Base-by-base conservation (phyloP, 2,888 invertebrate species). In the Liodrosophila aerea region DNA sequence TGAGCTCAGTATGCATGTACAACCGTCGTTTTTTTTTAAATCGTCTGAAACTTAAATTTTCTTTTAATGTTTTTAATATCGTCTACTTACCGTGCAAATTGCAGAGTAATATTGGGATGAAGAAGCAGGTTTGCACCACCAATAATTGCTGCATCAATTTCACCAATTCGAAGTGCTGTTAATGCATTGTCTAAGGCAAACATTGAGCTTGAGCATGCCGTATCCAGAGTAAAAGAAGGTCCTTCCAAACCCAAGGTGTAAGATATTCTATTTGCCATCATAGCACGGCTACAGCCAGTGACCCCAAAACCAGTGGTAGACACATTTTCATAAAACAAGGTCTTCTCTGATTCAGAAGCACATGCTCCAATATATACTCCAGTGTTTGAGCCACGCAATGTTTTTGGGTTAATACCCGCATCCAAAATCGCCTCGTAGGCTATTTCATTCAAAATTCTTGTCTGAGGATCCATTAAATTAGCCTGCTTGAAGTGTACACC, bases 201-300 rank as follows among this genome's bases (percentile, higher is more conserved):
- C 71, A 97, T 92, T 7, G 97, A 96, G 52, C 98, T 98, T n/a
- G 97, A 97, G 88, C 98, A 98, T 0, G 98, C 98, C 0, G 98
- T 97, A 90, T 98, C 98, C 7, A 97, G 92, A 0, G 95, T 92
- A 90, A 94, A 96, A 4, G 97, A 97, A 0, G 98, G 97, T 0
- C 98, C 97, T 76, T 94, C 94, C 12, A 96, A 92, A 18, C 97
- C 97, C 63, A 98, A 92, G 90, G 94, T 94, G 89, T 95, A 98
- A 0, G 97, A 97, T 66, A 98, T 92, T 49, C 97, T 93, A 90
- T 97, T 97, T 9, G 97, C 95, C 87, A 97, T 92, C 97, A 98
- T 97, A 3, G 97, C 96, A 64, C 97, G 93, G 74, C 96, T 95
- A 89, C 96, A 96, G 31, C 98, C 90, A 1, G 90, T 90, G n/a